A percentile compares a stretch with the other conserved stretches of the same genome.
Evolutionary conservation across 2,888 invertebrate genomes (phyloP).

Genomic region (Philonicus albiceps): DNA sequence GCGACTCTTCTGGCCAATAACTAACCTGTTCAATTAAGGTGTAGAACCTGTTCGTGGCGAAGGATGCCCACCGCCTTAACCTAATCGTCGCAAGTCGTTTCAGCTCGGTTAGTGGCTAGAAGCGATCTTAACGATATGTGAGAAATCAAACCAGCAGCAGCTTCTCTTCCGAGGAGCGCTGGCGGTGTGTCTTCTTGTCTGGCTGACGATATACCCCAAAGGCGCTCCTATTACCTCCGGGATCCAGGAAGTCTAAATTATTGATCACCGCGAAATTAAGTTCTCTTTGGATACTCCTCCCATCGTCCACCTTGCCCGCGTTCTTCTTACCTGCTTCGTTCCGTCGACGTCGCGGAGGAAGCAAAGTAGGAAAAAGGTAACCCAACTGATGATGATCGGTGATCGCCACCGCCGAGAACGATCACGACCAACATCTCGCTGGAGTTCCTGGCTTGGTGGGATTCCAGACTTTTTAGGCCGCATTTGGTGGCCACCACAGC

Average conservation of each 20-base stretch:
- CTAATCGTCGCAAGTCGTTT: neutral
- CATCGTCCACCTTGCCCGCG: neutral
- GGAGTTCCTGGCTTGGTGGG: neutral
- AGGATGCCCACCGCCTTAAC: slow-evolving; percentile 27
- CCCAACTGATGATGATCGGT: neutral
- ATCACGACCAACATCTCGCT: slow-evolving; percentile 6
- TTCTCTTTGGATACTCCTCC: slow-evolving; percentile 22
- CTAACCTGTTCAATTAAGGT: slow-evolving; percentile 40
- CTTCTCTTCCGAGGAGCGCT: neutral
- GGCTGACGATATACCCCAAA: neutral
- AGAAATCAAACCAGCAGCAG: neutral
- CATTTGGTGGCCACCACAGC: neutral
- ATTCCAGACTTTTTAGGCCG: slow-evolving; percentile 36
- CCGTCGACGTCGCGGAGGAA: neutral
- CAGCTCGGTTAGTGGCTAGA: slow-evolving; percentile 6
- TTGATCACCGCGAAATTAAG: slow-evolving; percentile 33
- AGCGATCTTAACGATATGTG: slow-evolving; percentile 21
- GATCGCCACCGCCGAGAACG: slow-evolving; percentile 7
- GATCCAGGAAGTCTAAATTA: slow-evolving; percentile 42
- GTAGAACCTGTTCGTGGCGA: slow-evolving; percentile 19
- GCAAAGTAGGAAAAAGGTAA: neutral
- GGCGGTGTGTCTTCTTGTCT: slow-evolving; percentile 19
- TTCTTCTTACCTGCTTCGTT: neutral
- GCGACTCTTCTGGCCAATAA: neutral
- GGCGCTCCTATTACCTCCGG: neutral